Percentiles rank a stretch among this genome's conserved stretches.
These are phyloP conservation scores for Tethea ocularis DNA, from an alignment of 2,888 invertebrate species.

Conservation along the genomic window DNA sequence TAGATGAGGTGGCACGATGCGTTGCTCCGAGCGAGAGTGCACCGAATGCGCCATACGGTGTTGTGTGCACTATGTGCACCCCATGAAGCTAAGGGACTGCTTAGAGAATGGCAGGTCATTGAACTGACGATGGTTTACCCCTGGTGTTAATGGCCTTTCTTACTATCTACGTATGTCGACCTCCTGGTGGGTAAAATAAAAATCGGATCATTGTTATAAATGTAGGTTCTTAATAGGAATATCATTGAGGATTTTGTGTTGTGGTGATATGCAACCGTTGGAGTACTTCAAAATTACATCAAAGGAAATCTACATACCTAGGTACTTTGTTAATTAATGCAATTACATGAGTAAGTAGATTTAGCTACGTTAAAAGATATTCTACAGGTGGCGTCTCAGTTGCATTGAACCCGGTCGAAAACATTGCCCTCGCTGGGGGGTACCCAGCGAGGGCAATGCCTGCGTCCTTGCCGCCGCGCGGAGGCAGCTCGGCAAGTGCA, in stretches of 20 bases:
- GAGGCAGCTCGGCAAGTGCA: constrained; percentile 32
- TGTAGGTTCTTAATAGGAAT: background rate
- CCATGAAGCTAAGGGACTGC: constrained; percentile 71
- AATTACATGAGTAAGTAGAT: too few species aligned
- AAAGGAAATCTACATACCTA: background rate
- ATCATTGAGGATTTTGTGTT: background rate
- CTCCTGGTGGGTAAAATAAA: constrained; percentile 28
- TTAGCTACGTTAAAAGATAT: constrained; percentile 10
- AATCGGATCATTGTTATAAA: constrained; percentile 10
- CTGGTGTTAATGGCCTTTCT: constrained; percentile 43
- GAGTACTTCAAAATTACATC: background rate
- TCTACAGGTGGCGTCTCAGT: constrained; percentile 58
- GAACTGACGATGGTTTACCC: constrained; percentile 67
- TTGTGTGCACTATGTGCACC: constrained; percentile 58
- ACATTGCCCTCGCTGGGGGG: constrained; percentile 47
- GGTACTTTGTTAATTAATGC: too few species aligned
- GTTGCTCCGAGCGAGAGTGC: constrained; percentile 58
- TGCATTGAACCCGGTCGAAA: constrained; percentile 67
- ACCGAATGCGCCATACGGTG: constrained; percentile 51
- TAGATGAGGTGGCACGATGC: constrained; percentile 52
- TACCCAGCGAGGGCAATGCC: too few species aligned
- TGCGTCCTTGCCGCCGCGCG: constrained; percentile 25
- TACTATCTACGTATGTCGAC: constrained; percentile 32
- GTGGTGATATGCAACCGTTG: background rate
- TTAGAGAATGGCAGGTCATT: constrained; percentile 67